Base-by-base conservation (phyloP, 1,140 invertebrate species). In the Trichonephila inaurata region DNA sequence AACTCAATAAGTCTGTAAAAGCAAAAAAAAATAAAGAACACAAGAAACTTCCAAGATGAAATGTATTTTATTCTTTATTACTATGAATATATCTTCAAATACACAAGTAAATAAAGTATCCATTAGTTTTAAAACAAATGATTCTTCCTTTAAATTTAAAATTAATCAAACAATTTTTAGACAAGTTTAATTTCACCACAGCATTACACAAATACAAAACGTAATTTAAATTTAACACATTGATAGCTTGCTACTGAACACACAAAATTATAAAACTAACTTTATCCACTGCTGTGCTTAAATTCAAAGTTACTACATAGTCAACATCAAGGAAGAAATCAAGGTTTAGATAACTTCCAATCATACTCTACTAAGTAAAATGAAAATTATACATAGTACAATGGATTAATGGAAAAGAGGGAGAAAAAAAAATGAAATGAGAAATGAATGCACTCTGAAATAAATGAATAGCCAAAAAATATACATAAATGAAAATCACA, bases 321-420 rank as follows among this genome's bases (percentile, higher is more conserved):
- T 62, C 51, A 58, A 81, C 89, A 91, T 91, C 89, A 91, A 81
- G 89, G 72, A 81, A 91, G 89, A 77, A 81, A 58, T 82, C 51
- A 91, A 82, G 28, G 28, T n/a, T 81, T 91, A 8, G 58, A 81
- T n/a, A 81, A 91, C 89, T 91, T 82, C 89, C 89, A 81, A 62
- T 91, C 89, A 91, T 91, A 91, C 28, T 91, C 89, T 82, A 77
- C 7, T 28, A 81, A 58, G 60, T 81, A 81, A 91, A 91, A 61
- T 72, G 58, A 66, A 64, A 89, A 77, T 24, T 66, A 5, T n/a
- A 72, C 24, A 61, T 24, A 61, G 16, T 90, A 82, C 40, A 91
- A 61, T 81, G 69, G 89, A 91, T 62, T 62, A 82, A 81, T 19
- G 14, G 7, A 87, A 85, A 85, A 24, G 21, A 16, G 58, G 16